A percentile compares a stretch with the other conserved stretches of the same genome.
Evolutionary conservation across 2,797 vertebrate genomes (phyloP).

Genomic region (Strix occidentalis): DNA sequence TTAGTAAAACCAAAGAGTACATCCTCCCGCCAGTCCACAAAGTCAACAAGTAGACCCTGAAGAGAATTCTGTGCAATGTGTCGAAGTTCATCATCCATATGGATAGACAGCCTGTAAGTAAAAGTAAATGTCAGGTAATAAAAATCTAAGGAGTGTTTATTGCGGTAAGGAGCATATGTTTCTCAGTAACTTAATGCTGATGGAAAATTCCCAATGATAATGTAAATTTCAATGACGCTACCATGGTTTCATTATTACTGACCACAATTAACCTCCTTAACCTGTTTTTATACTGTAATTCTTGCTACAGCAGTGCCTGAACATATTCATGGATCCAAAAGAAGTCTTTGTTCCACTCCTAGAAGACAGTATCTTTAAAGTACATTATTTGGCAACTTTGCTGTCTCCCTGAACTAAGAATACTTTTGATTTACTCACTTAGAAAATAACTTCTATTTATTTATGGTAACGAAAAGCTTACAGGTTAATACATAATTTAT

Average conservation of each 20-base stretch:
- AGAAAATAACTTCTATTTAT: not conserved
- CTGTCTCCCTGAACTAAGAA: not conserved
- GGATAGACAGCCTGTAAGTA: slow-evolving; percentile 88
- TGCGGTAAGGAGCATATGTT: not conserved
- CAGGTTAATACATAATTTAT: not conserved
- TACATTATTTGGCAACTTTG: not conserved
- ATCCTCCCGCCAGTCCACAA: slow-evolving; percentile 97
- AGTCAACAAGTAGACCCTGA: slow-evolving; percentile 95
- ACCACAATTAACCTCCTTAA: not conserved
- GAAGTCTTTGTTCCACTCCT: not conserved
- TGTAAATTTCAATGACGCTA: not conserved
- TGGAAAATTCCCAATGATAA: not conserved
- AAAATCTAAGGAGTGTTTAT: not conserved
- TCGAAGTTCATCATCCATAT: slow-evolving; percentile 98
- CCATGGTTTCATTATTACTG: not conserved
- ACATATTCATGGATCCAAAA: not conserved
- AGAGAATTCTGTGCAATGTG: slow-evolving; percentile 98
- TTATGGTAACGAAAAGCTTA: not conserved
- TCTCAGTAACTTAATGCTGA: not conserved
- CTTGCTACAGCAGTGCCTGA: not conserved
- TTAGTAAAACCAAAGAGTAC: slow-evolving; percentile 97
- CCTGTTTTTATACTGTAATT: not conserved
- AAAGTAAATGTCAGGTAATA: not conserved
- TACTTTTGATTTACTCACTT: not conserved
- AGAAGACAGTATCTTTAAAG: not conserved